These are phyloP conservation scores for Cathartes aura DNA, from an alignment of 2,113 vertebrate genomes.

Conservation along the genomic window DNA sequence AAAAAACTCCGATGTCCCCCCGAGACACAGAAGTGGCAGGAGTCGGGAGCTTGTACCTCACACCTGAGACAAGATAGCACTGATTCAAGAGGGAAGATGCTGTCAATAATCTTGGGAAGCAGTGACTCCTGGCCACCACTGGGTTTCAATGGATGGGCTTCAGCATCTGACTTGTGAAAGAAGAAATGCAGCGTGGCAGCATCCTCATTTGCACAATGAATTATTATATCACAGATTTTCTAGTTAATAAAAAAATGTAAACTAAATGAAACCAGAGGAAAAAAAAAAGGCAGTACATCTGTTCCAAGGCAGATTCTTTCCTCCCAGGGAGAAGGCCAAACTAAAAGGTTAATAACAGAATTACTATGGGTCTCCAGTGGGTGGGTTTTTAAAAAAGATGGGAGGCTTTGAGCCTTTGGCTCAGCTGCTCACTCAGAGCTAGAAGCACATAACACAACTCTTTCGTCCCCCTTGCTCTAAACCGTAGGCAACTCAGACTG, in stretches of 20 bases:
- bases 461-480: not conserved
- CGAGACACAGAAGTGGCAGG: rapidly evolving
- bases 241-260: not conserved
- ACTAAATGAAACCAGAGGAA: constrained; percentile 10
- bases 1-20: rapidly evolving
- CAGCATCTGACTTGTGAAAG: not conserved
- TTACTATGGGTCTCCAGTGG: constrained; percentile 1
- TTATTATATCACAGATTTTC: not conserved
- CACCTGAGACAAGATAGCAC: not conserved
- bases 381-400: not conserved
- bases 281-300: not conserved
- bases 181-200: not conserved
- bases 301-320: constrained; percentile 12
- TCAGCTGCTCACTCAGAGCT: not conserved
- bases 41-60: not conserved
- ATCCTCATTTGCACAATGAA: not conserved
- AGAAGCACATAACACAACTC: not conserved
- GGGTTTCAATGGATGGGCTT: not conserved
- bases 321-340: constrained; percentile 1
- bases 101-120: not conserved
- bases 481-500: not conserved
- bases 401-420: not conserved
- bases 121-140: not conserved
- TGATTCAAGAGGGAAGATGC: not conserved
- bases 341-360: constrained; percentile 45